Percentiles rank a stretch among this genome's conserved stretches.
phyloP scores from a whole-genome alignment of 2,113 vertebrate genomes.

The Opisthocomus hoazin region DNA sequence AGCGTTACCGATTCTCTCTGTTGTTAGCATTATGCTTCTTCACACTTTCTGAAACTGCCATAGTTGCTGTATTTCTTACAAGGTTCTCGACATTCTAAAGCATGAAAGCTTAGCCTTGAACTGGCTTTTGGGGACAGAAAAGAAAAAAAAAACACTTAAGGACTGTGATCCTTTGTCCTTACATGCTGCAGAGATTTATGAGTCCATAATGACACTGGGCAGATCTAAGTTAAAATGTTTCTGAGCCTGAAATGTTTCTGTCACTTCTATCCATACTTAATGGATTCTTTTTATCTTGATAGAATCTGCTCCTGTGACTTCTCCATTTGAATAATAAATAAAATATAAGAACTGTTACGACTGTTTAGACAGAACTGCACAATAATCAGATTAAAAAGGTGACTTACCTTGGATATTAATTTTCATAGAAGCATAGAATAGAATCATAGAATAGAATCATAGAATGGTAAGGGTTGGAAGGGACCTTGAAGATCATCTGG shows the following conservation, averaged over 20 bases:
- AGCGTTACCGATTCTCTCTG: not conserved
- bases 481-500: no score
- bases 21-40: not conserved
- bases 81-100: not conserved
- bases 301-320: not conserved
- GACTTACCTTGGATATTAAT: not conserved
- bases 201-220: not conserved
- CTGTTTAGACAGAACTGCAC: not conserved
- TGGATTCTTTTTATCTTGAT: slow-evolving; percentile 11
- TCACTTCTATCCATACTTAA: not conserved
- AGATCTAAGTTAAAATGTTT: slow-evolving; percentile 7
- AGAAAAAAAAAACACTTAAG: not conserved
- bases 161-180: not conserved
- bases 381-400: not conserved
- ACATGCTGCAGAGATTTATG: slow-evolving; percentile 7
- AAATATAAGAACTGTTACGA: slow-evolving; percentile 6
- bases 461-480: no score
- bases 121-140: not conserved
- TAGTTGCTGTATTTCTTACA: not conserved
- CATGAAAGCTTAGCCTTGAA: not conserved
- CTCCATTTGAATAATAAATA: not conserved
- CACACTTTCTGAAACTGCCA: not conserved
- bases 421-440: no score
- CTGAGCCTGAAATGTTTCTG: not conserved
- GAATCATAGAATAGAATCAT: no score